Evolutionary conservation across 2,113 vertebrate genomes (phyloP), one percentile per base, ranked within the genome.

Genomic region (Diphyllodes magnificus): DNA sequence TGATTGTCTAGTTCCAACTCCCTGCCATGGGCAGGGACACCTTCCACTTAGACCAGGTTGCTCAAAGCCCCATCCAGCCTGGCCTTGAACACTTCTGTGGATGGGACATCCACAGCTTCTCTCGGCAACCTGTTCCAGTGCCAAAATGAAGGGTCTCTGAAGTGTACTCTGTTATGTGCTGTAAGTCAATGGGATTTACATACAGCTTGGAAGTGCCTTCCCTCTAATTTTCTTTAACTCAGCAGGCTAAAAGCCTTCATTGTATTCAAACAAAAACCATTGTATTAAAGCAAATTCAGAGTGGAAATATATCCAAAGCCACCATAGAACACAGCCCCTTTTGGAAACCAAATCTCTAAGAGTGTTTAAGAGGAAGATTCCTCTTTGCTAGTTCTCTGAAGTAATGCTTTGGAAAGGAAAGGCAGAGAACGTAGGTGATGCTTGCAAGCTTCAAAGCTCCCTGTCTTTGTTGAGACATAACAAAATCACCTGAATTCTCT

Each of bases 401-500:
- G 1, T 49, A 22, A 33, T 0, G 3, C 35, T 71, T 70, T 33
- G 23, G 35, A 72, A 80, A 87, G 17, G 42, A 44, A 88, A 44
- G 30, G 33, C 40, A 72, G 35, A 42, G 42, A 60, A 44, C 9
- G 11, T 18, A 70, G 54, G 64, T 92, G 79, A 86, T 71, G 35
- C 28, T 65, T 90, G 39, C 25, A 72, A 76, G 47, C 53, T 93
- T 88, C 82, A 93, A 80, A 96, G 49, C 71, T 92, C 39, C 60
- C 14, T 3, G 2, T 79, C 45, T 88, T 69, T 19, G 9, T 27
- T 57, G 80, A 91, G 94, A 30, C 73, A 79, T 63, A 80, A 82
- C 33, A 91, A 76, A 93, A 87, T 75, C 53, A 69, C 73, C 84
- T 13, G 69, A 97, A 93, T 85, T 73, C 73, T 79, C 54, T 45